phyloP scores from a whole-genome alignment of 2,113 vertebrate species.

The Tachuris rubrigastra region DNA sequence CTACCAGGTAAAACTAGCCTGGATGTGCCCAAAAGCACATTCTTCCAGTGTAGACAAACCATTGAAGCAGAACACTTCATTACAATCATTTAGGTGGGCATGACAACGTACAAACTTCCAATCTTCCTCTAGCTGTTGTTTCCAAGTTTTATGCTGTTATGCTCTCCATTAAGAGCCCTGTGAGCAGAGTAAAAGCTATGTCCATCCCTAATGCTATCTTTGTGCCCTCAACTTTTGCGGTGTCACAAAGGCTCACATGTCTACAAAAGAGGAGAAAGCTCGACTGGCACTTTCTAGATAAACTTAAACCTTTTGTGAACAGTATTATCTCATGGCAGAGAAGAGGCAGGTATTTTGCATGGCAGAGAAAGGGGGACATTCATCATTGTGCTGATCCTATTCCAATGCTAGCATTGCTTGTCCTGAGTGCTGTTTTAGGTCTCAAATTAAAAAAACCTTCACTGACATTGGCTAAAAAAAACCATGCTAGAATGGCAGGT shows the following conservation, averaged over 20 bases:
- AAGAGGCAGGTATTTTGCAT: not conserved
- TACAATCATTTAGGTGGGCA: not conserved
- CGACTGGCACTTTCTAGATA: not conserved
- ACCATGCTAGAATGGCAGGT: not conserved
- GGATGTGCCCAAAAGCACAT: not conserved
- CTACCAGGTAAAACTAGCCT: not conserved
- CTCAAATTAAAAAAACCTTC: not conserved
- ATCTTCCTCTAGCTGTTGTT: not conserved
- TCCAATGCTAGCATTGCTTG: not conserved
- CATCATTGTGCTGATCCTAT: not conserved
- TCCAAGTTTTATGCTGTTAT: not conserved
- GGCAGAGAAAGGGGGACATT: not conserved
- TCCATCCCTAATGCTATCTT: not conserved
- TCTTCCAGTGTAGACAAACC: not conserved
- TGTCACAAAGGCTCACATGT: not conserved
- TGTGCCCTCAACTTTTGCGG: not conserved
- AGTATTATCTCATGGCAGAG: not conserved
- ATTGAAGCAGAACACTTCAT: not conserved
- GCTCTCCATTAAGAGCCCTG: not conserved
- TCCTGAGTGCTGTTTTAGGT: not conserved
- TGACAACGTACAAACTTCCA: not conserved
- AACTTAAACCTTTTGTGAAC: not conserved
- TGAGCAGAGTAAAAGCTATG: not conserved
- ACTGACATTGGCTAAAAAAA: not conserved
- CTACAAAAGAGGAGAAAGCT: not conserved